These are phyloP conservation scores for Sclerurus mexicanus DNA, from an alignment of 2,113 vertebrate genomes.

Conservation along the genomic window DNA sequence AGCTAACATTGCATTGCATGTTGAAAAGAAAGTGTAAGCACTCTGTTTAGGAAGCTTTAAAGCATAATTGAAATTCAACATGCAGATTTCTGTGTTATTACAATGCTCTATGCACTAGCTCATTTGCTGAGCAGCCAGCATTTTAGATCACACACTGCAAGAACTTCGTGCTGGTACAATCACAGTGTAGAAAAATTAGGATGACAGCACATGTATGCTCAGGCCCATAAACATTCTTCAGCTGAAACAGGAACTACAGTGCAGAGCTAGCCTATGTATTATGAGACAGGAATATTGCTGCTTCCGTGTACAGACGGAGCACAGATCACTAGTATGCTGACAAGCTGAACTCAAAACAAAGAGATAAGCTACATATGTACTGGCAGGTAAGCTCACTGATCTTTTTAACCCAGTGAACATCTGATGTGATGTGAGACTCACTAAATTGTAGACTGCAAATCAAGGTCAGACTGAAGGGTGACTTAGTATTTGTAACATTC, in stretches of 20 bases:
- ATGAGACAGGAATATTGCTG: not conserved
- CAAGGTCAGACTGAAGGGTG: constrained; percentile 50
- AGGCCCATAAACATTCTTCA: constrained; percentile 33
- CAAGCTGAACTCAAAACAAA: constrained; percentile 45
- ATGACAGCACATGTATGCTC: constrained; percentile 43
- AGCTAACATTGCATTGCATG: not conserved
- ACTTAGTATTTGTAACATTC: not conserved
- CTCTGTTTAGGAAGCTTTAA: constrained; percentile 31
- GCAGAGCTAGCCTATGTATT: not conserved
- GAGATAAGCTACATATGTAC: constrained; percentile 33
- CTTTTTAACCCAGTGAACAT: constrained; percentile 60
- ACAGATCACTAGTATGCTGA: constrained; percentile 37
- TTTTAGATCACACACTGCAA: constrained; percentile 51
- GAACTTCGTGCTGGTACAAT: constrained; percentile 60
- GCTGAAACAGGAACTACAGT: constrained; percentile 16
- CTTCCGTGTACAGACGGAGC: constrained; percentile 5
- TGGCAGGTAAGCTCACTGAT: constrained; percentile 54
- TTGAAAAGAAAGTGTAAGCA: constrained; percentile 37
- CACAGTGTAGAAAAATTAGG: constrained; percentile 47
- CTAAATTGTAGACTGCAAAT: constrained; percentile 42
- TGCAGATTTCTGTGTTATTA: constrained; percentile 62
- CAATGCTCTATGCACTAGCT: constrained; percentile 52
- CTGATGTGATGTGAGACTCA: constrained; percentile 32
- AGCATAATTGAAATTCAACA: constrained; percentile 51
- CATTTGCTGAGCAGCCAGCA: constrained; percentile 66